Evolutionary conservation across 2,888 invertebrate species (phyloP).

Genomic region (Melieria picta): DNA sequence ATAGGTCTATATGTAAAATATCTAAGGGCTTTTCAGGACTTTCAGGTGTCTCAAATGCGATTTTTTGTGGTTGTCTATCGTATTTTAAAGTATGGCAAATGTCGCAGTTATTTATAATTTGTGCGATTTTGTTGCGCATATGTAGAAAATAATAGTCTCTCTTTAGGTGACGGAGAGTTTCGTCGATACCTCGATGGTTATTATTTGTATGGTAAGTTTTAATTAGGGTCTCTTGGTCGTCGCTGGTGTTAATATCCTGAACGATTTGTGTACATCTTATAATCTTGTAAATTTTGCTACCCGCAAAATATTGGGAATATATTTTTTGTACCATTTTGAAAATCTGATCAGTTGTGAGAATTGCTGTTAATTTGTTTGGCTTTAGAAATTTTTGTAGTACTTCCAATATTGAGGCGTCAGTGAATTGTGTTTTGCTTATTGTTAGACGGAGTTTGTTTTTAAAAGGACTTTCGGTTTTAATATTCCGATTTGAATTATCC

Average conservation of each 20-base stretch:
- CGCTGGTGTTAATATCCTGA: background rate
- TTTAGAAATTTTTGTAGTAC: background rate
- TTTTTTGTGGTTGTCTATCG: constrained; percentile 1
- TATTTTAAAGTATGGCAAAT: background rate
- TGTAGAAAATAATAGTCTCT: background rate
- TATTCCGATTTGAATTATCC: too few relatives aligned
- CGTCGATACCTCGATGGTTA: background rate
- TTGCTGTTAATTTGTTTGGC: background rate
- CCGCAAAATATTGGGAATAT: too few relatives aligned
- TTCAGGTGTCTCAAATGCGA: background rate
- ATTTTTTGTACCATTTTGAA: background rate
- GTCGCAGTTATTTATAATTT: background rate
- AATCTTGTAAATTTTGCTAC: background rate
- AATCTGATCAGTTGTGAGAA: background rate
- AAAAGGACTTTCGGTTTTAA: background rate
- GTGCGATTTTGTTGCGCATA: background rate
- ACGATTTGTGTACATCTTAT: background rate
- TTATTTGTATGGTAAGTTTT: background rate
- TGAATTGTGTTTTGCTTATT: background rate
- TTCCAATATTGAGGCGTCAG: background rate
- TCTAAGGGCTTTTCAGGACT: background rate
- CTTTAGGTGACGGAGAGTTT: background rate
- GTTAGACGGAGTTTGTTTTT: background rate
- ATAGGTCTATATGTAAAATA: background rate
- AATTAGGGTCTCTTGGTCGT: background rate